Conservation (phyloP, 2,888 invertebrate genomes). For the Eupsilia transversa region DNA sequence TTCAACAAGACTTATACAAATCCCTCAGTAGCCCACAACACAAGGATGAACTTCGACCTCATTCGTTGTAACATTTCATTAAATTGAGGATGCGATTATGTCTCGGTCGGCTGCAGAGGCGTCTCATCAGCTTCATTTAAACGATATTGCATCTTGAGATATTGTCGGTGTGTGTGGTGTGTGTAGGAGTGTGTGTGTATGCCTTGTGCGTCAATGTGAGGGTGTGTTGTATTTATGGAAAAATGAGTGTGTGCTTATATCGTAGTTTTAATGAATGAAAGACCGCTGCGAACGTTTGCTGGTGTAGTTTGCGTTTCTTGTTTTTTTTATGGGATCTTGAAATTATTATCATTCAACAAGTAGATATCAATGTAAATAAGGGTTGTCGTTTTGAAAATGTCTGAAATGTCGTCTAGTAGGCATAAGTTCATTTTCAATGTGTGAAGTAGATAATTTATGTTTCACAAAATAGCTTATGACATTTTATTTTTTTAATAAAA, state of each 20-base stretch:
- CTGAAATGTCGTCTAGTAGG: neutral
- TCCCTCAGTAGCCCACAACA: conserved; percentile 20
- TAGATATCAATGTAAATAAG: too few species aligned
- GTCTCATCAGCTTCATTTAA: conserved; percentile 50
- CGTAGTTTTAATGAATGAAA: too few species aligned
- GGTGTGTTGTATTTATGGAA: too few species aligned
- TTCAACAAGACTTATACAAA: conserved; percentile 14
- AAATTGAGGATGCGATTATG: conserved; percentile 63
- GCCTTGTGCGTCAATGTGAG: too few species aligned
- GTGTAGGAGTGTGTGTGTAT: neutral
- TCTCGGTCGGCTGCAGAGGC: conserved; percentile 44
- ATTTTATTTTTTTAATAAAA: neutral
- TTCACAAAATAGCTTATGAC: too few species aligned
- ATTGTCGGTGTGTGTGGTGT: neutral
- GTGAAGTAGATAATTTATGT: too few species aligned
- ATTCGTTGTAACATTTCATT: conserved; percentile 52
- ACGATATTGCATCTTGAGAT: conserved; percentile 54
- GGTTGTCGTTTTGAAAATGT: too few species aligned
- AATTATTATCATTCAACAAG: neutral
- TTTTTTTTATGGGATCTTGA: too few species aligned
- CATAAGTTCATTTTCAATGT: too few species aligned
- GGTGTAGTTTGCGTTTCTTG: too few species aligned
- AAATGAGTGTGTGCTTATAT: too few species aligned
- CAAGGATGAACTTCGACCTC: conserved; percentile 45
- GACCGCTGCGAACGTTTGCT: too few species aligned